Percentiles rank a stretch among this genome's conserved stretches.
phyloP scores from a whole-genome alignment of 2,113 vertebrate genomes.

The Prietella phreatophila region DNA sequence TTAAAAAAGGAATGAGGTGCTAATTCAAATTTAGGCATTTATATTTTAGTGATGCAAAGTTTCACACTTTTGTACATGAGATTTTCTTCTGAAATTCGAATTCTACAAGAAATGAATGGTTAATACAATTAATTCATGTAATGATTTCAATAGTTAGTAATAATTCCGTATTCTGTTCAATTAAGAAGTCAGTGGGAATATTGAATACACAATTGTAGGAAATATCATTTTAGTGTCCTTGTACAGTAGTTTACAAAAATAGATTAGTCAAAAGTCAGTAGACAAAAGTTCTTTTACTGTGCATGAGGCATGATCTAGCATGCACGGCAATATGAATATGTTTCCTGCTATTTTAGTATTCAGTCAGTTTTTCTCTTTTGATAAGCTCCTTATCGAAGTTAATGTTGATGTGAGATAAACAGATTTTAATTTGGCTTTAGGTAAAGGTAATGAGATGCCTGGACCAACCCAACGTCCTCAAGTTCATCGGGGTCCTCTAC shows the following conservation, averaged over 20 bases:
- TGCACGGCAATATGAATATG: not conserved
- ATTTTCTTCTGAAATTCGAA: not conserved
- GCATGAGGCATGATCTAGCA: not conserved
- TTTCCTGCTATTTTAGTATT: not conserved
- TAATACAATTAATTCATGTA: not conserved
- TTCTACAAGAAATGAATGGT: not conserved
- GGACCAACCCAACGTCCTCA: constrained; percentile 94
- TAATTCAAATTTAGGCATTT: not conserved
- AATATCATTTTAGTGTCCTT: not conserved
- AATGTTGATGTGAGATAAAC: not conserved
- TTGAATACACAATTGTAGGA: not conserved
- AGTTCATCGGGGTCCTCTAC: constrained; percentile 95
- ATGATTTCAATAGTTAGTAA: not conserved
- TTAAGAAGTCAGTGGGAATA: not conserved
- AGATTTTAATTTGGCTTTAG: constrained; percentile 60
- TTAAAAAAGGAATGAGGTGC: not conserved
- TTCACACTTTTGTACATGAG: not conserved
- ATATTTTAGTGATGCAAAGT: not conserved
- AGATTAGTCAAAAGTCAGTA: not conserved
- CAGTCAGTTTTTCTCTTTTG: not conserved
- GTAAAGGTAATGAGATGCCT: constrained; percentile 98
- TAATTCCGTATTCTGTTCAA: not conserved
- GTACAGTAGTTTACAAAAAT: not conserved
- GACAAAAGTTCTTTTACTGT: not conserved
- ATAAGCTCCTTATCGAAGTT: not conserved